Percentiles rank a stretch among this genome's conserved stretches.
phyloP scores from a whole-genome alignment of 2,888 invertebrate genomes.

The Omphaloscelis lunosa region DNA sequence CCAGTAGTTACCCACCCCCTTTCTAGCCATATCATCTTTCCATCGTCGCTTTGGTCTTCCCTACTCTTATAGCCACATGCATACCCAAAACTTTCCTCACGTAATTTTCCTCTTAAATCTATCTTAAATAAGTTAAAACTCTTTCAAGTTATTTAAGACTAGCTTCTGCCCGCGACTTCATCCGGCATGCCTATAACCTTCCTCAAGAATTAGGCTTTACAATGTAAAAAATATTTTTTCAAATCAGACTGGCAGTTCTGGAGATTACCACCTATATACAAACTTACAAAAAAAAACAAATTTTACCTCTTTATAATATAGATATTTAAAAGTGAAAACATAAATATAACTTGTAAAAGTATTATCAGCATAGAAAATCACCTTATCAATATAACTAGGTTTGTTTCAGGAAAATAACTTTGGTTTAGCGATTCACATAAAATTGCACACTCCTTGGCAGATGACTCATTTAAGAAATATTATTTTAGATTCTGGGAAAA shows the following conservation, averaged over 20 bases:
- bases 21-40: neutral
- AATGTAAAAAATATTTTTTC: too few species aligned
- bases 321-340: neutral
- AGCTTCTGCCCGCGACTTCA: too few species aligned
- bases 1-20: neutral
- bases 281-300: too few species aligned
- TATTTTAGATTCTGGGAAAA: neutral
- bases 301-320: too few species aligned
- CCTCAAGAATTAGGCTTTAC: too few species aligned
- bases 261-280: too few species aligned
- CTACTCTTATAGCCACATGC: neutral
- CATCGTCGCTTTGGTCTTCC: neutral
- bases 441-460: neutral
- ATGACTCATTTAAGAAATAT: constrained; percentile 6
- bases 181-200: too few species aligned
- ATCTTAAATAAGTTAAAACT: neutral
- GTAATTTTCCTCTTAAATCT: neutral
- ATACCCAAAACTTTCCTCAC: neutral
- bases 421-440: constrained; percentile 4
- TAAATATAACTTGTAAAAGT: neutral
- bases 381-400: neutral
- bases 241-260: too few species aligned
- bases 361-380: constrained; percentile 29
- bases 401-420: constrained; percentile 15
- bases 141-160: neutral